Percentiles rank a stretch among this genome's conserved stretches.
Evolutionary conservation across 2,797 vertebrate species (phyloP).

Genomic region (Urosaurus nigricauda): DNA sequence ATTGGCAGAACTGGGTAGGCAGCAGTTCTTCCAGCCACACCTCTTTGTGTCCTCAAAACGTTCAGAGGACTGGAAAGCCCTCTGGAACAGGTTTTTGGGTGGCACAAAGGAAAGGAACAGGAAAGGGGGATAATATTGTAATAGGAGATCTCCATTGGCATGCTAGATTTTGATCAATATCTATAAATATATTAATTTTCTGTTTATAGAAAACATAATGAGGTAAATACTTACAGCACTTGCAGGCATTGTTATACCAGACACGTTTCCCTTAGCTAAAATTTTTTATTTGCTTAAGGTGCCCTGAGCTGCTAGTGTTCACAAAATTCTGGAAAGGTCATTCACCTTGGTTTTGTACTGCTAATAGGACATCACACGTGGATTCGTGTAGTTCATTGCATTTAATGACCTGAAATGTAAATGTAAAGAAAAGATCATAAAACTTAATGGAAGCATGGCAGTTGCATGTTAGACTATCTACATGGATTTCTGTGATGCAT

Average conservation of each 20-base stretch:
- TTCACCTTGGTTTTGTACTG: constrained; percentile 29
- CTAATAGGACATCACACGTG: constrained; percentile 67
- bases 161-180: not conserved
- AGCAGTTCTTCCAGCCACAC: not conserved
- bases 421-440: constrained; percentile 39
- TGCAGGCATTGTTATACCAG: constrained; percentile 26
- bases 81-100: not conserved
- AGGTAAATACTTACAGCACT: constrained; percentile 12
- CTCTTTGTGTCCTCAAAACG: not conserved
- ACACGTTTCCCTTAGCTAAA: constrained; percentile 27
- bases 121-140: not conserved
- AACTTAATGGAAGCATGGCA: not conserved
- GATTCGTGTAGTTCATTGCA: constrained; percentile 76
- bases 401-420: constrained; percentile 78
- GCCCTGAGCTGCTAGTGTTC: constrained; percentile 22
- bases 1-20: not conserved
- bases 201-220: constrained; percentile 30
- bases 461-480: not conserved
- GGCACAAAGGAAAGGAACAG: too few relatives aligned
- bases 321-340: constrained; percentile 8
- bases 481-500: not conserved
- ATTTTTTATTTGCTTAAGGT: constrained; percentile 55
- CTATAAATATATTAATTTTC: constrained; percentile 18
- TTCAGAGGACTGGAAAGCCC: not conserved
- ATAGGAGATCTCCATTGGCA: not conserved